Percentiles rank a stretch among this genome's conserved stretches.
Conservation (phyloP, 2,888 invertebrate species). For the Drosophila crucigera region DNA sequence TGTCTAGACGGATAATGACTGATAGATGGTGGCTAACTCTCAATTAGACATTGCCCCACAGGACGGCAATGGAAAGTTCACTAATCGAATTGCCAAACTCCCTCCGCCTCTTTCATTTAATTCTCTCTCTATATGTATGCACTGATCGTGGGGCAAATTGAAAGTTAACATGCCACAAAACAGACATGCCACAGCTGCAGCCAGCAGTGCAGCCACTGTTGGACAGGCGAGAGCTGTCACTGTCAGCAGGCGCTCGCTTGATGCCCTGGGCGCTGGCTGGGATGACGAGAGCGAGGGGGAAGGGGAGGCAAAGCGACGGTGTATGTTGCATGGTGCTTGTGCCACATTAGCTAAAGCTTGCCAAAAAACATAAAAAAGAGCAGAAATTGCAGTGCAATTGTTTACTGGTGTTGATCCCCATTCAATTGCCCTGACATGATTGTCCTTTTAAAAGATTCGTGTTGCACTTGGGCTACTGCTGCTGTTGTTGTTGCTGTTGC, state of each 20-base stretch:
- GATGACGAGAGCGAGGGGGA: neutral
- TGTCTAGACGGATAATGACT: constrained; percentile 62
- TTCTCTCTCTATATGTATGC: constrained; percentile 10
- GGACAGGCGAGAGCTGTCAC: constrained; percentile 62
- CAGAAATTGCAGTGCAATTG: constrained; percentile 41
- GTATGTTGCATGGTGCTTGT: constrained; percentile 21
- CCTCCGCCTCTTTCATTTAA: neutral
- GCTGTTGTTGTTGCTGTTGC: constrained; percentile 23
- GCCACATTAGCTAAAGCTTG: constrained; percentile 62
- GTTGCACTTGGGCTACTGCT: constrained; percentile 49
- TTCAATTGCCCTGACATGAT: constrained; percentile 71
- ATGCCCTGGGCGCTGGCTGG: constrained; percentile 22
- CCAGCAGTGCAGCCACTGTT: constrained; percentile 33
- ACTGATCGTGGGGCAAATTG: constrained; percentile 64
- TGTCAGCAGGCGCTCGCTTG: constrained; percentile 22
- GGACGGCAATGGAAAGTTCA: constrained; percentile 55
- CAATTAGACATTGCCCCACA: constrained; percentile 63
- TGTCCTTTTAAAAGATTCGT: constrained; percentile 73
- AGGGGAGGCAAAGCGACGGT: neutral
- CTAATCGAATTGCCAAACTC: constrained; percentile 14
- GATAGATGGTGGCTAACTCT: constrained; percentile 18
- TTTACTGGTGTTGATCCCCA: constrained; percentile 33
- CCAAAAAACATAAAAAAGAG: constrained; percentile 18
- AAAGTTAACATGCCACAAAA: constrained; percentile 71
- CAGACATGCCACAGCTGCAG: constrained; percentile 22